These are phyloP conservation scores for Cetonia aurata DNA, from an alignment of 2,888 invertebrate genomes.

Conservation along the genomic window DNA sequence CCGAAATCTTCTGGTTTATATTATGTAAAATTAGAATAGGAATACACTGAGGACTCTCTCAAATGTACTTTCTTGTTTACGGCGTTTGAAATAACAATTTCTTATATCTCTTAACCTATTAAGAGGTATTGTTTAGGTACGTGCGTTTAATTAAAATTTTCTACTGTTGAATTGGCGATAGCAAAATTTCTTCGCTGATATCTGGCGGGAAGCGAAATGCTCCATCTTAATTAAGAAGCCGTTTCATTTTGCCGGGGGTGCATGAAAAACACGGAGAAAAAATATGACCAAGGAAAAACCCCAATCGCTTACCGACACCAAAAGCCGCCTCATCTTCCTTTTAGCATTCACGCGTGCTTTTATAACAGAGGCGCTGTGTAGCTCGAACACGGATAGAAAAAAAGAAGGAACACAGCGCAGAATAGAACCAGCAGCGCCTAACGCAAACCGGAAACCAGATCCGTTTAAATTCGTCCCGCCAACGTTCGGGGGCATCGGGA, in stretches of 20 bases:
- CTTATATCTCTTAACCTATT: background rate
- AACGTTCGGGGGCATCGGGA: conserved; percentile 21
- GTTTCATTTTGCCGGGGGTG: conserved; percentile 4
- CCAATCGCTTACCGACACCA: conserved; percentile 3
- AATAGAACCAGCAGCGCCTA: conserved; percentile 19
- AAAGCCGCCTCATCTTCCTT: conserved; percentile 1
- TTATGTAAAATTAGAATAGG: no score
- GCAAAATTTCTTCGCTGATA: background rate
- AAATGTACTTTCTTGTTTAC: no score
- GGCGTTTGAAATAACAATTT: no score
- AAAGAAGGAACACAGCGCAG: conserved; percentile 5
- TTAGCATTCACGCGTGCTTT: conserved; percentile 25
- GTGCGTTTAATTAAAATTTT: background rate
- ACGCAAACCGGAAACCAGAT: conserved; percentile 40
- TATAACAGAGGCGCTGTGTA: background rate
- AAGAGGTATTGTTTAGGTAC: background rate
- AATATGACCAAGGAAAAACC: conserved; percentile 10
- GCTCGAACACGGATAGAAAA: conserved; percentile 6
- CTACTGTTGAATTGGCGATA: background rate
- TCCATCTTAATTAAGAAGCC: conserved; percentile 24
- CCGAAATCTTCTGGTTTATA: no score
- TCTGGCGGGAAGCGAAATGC: background rate
- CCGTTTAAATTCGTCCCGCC: conserved; percentile 38
- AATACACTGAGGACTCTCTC: no score
- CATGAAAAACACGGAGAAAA: conserved; percentile 3